Percentiles rank a stretch among this genome's conserved stretches.
Evolutionary conservation across 1,140 invertebrate genomes (phyloP).

Genomic region (Kradibia gibbosae): DNA sequence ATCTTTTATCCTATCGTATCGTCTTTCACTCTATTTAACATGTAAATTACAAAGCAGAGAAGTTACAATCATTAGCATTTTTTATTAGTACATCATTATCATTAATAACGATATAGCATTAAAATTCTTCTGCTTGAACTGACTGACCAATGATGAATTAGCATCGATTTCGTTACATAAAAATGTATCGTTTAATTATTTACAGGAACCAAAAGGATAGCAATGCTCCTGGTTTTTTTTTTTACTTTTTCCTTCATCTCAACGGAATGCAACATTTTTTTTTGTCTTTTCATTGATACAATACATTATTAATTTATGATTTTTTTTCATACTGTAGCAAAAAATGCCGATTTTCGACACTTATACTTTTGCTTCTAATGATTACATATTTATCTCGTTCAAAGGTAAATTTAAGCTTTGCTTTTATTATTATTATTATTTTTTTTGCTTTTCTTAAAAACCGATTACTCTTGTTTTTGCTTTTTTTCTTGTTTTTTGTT

Average conservation of each 20-base stretch:
- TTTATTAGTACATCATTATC: conserved; percentile 46
- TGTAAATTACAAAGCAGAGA: conserved; percentile 59
- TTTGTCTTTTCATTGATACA: conserved; percentile 5
- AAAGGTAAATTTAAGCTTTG: conserved; percentile 15
- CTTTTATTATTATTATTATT: conserved; percentile 18
- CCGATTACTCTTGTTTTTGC: too few species aligned
- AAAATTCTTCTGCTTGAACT: conserved; percentile 20
- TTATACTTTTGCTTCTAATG: neutral
- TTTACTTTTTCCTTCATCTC: conserved; percentile 56
- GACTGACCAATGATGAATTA: conserved; percentile 47
- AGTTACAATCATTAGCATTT: conserved; percentile 53
- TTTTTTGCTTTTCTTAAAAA: too few species aligned
- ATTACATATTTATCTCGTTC: neutral
- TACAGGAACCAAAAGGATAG: conserved; percentile 62
- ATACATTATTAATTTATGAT: conserved; percentile 6
- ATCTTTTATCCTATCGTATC: conserved; percentile 1
- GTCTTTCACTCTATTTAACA: conserved; percentile 42
- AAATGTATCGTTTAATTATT: conserved; percentile 59
- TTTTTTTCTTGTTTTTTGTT: too few species aligned
- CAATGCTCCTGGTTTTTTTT: conserved; percentile 46
- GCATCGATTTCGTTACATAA: conserved; percentile 55
- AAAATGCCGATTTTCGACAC: neutral
- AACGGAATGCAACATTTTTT: conserved; percentile 67
- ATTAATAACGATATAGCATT: conserved; percentile 14
- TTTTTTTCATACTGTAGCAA: conserved; percentile 15